A percentile compares a stretch with the other conserved stretches of the same genome.
phyloP scores from a whole-genome alignment of 2,797 vertebrate genomes.

The Intellagama lesueurii region DNA sequence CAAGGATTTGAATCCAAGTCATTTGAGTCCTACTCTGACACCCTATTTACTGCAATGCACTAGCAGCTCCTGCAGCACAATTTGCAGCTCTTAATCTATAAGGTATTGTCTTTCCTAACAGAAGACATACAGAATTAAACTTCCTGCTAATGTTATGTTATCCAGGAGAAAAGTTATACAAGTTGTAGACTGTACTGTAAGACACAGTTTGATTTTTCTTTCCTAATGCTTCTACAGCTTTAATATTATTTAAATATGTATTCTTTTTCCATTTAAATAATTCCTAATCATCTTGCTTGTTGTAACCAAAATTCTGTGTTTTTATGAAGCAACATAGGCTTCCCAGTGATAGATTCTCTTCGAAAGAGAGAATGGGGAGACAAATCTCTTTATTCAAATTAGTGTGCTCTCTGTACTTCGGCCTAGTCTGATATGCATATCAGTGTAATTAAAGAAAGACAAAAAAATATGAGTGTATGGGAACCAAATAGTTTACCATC shows the following conservation, averaged over 20 bases:
- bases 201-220: constrained; percentile 61
- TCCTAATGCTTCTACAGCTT: constrained; percentile 57
- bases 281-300: constrained; percentile 66
- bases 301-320: constrained; percentile 57
- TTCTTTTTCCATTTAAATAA: constrained; percentile 70
- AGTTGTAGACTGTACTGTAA: constrained; percentile 49
- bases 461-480: constrained; percentile 43
- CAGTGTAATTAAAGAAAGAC: constrained; percentile 55
- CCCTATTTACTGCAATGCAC: no score
- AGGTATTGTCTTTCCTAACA: constrained; percentile 40
- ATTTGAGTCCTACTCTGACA: no score
- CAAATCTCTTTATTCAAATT: constrained; percentile 58
- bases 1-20: no score
- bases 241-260: constrained; percentile 67
- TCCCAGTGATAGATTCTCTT: neutral
- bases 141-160: constrained; percentile 49
- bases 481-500: constrained; percentile 68
- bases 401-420: constrained; percentile 35
- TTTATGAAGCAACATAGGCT: constrained; percentile 55
- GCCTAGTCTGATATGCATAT: constrained; percentile 57
- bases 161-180: constrained; percentile 52
- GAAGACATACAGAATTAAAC: constrained; percentile 67
- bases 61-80: no score
- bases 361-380: neutral
- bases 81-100: neutral